These are phyloP conservation scores for Rhopalosiphum nymphaeae DNA, from an alignment of 2,888 invertebrate species.

Conservation along the genomic window DNA sequence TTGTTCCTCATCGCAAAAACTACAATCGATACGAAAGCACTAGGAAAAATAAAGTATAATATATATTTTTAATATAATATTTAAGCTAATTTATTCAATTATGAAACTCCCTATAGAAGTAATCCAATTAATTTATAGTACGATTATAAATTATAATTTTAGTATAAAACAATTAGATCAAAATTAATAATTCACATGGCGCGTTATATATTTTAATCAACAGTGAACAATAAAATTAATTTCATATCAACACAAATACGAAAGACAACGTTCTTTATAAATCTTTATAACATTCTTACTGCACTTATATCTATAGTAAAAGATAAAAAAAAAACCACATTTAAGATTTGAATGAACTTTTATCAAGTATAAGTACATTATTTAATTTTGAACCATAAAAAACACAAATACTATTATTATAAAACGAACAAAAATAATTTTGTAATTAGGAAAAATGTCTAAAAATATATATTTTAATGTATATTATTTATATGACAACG, in stretches of 20 bases:
- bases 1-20: neutral
- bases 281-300: constrained; percentile 26
- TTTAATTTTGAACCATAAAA: neutral
- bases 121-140: neutral
- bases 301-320: neutral
- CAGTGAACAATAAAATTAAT: neutral
- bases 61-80: neutral
- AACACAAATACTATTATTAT: neutral
- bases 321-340: neutral
- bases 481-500: neutral
- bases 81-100: neutral
- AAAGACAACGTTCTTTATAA: neutral
- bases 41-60: neutral
- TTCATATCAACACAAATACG: neutral
- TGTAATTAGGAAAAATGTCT: neutral
- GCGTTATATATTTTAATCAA: neutral
- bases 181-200: constrained; percentile 6
- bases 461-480: neutral
- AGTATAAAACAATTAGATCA: neutral
- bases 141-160: neutral
- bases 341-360: neutral
- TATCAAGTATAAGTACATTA: neutral
- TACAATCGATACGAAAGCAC: neutral
- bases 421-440: neutral
- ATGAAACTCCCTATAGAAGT: neutral